phyloP scores from a whole-genome alignment of 2,113 vertebrate genomes.

The Aramus guarauna region DNA sequence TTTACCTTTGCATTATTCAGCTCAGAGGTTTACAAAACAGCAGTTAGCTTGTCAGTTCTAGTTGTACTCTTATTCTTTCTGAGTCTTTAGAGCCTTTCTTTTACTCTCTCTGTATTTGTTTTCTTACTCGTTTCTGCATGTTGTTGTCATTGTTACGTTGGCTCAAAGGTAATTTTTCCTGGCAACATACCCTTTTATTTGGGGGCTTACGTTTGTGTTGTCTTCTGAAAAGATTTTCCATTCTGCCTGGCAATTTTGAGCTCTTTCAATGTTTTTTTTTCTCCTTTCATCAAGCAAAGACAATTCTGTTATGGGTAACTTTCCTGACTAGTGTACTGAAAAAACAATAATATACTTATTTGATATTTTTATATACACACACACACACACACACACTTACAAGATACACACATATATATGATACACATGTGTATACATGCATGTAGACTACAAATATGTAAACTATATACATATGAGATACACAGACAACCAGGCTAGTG shows the following conservation, averaged over 20 bases:
- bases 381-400: too few relatives aligned
- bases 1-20: background rate
- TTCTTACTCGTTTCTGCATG: background rate
- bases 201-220: background rate
- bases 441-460: background rate
- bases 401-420: too few relatives aligned
- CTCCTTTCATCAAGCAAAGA: background rate
- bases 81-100: background rate
- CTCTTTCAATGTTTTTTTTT: background rate
- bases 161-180: conserved; percentile 53
- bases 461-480: background rate
- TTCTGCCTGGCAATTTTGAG: background rate
- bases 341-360: background rate
- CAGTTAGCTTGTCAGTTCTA: background rate
- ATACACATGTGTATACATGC: too few relatives aligned
- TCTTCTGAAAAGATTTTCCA: conserved; percentile 28
- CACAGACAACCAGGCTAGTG: background rate
- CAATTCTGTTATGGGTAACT: background rate
- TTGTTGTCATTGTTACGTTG: conserved; percentile 10
- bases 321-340: background rate
- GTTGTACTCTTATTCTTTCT: background rate
- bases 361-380: background rate
- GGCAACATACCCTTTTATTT: conserved; percentile 16
- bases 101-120: background rate
- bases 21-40: background rate